A percentile compares a stretch with the other conserved stretches of the same genome.
These are phyloP conservation scores for Lethrus apterus DNA, from an alignment of 1,140 invertebrate genomes.

Conservation along the genomic window DNA sequence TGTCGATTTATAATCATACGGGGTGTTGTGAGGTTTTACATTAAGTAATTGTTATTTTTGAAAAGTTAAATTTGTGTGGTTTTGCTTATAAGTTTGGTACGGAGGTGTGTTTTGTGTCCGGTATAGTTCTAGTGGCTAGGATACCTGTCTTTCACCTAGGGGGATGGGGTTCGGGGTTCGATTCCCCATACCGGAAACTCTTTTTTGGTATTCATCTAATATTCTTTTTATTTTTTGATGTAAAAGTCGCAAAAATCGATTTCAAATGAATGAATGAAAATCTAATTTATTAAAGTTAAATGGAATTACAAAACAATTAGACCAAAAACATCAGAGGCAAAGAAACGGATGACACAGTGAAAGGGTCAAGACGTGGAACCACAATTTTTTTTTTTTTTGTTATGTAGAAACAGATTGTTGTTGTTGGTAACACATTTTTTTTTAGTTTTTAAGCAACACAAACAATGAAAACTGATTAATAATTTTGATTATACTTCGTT, in stretches of 20 bases:
- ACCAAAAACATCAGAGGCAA: background rate
- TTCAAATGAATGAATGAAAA: background rate
- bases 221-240: background rate
- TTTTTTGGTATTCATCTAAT: too few species aligned
- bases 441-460: too few species aligned
- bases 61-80: background rate
- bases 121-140: constrained; percentile 21
- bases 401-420: too few species aligned
- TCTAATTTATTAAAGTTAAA: background rate
- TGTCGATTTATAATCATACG: background rate
- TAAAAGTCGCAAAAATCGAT: background rate
- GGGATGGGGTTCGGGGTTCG: constrained; percentile 19
- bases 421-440: too few species aligned
- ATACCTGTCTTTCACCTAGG: constrained; percentile 22
- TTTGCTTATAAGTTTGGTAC: background rate
- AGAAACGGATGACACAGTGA: background rate
- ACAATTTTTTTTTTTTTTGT: too few species aligned
- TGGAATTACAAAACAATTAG: background rate
- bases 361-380: too few species aligned
- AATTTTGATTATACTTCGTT: too few species aligned
- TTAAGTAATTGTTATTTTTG: background rate
- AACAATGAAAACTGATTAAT: too few species aligned
- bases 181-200: constrained; percentile 12
- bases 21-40: too few species aligned
- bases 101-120: background rate